Conservation (phyloP, 1,140 invertebrate genomes). For the Drosophila repletoides region DNA sequence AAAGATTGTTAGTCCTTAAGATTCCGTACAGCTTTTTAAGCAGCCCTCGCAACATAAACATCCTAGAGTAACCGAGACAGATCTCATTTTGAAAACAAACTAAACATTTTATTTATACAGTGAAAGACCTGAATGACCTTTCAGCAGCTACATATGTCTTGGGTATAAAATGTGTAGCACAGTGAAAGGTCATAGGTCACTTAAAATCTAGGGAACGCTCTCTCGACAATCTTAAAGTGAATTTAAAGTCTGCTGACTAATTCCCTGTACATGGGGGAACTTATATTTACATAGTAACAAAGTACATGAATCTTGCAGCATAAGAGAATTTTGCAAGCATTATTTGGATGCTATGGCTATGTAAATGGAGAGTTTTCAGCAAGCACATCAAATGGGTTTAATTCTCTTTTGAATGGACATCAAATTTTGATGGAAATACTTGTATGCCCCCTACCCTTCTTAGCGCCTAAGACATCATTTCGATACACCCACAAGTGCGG, state of each 20-base stretch:
- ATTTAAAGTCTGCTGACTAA: constrained; percentile 44
- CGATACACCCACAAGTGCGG: constrained; percentile 97
- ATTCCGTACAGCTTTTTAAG: no score
- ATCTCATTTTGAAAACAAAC: constrained; percentile 45
- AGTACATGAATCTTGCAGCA: constrained; percentile 62
- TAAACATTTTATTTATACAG: constrained; percentile 57
- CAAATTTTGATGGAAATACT: no score
- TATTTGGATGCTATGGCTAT: constrained; percentile 43
- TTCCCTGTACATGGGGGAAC: constrained; percentile 21
- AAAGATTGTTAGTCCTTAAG: no score
- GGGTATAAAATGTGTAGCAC: constrained; percentile 46
- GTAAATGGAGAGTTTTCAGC: constrained; percentile 83
- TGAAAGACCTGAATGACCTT: constrained; percentile 44
- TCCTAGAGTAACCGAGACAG: background rate
- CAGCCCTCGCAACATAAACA: no score
- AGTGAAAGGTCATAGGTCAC: constrained; percentile 30
- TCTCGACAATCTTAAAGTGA: constrained; percentile 8
- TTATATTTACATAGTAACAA: constrained; percentile 62
- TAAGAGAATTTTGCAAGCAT: constrained; percentile 68
- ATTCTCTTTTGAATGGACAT: background rate
- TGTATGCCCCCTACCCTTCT: no score
- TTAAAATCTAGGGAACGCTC: constrained; percentile 50
- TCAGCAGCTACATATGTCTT: constrained; percentile 32
- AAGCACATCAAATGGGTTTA: constrained; percentile 90
- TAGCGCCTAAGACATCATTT: no score